phyloP scores from a whole-genome alignment of 2,888 invertebrate species.

The Eudasyphora cyanicolor region DNA sequence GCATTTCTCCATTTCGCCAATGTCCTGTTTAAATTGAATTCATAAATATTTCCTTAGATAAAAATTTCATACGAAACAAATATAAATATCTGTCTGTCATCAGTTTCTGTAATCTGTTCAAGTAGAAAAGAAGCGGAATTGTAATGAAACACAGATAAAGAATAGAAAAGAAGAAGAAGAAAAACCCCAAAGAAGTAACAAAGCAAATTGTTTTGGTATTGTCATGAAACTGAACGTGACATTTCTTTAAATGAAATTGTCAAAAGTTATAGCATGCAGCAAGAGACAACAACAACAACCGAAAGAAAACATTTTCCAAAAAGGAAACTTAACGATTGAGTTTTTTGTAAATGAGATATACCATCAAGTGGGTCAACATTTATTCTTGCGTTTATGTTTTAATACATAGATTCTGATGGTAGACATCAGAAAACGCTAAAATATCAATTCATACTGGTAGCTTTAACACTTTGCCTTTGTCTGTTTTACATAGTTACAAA shows the following conservation, averaged over 20 bases:
- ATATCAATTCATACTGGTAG: too few species aligned
- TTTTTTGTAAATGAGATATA: too few species aligned
- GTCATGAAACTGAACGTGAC: constrained; percentile 38
- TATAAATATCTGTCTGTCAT: constrained; percentile 27
- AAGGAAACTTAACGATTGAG: too few species aligned
- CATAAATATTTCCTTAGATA: constrained; percentile 7
- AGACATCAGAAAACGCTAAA: too few species aligned
- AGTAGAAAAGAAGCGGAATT: neutral
- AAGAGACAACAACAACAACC: constrained; percentile 9
- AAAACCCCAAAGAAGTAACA: constrained; percentile 2
- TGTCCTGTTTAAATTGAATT: constrained; percentile 13
- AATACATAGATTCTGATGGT: too few species aligned
- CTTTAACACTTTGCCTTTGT: too few species aligned
- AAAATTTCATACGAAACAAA: neutral
- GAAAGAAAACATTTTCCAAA: neutral
- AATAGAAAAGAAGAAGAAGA: neutral
- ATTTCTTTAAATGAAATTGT: constrained; percentile 49
- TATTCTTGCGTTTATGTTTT: too few species aligned
- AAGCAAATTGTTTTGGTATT: constrained; percentile 30
- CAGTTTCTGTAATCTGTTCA: neutral
- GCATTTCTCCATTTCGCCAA: neutral
- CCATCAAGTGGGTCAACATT: too few species aligned
- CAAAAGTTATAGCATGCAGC: constrained; percentile 44
- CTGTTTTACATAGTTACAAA: too few species aligned
- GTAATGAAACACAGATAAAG: neutral